Conservation (phyloP, 2,113 vertebrate species). For the Colossoma macropomum region DNA sequence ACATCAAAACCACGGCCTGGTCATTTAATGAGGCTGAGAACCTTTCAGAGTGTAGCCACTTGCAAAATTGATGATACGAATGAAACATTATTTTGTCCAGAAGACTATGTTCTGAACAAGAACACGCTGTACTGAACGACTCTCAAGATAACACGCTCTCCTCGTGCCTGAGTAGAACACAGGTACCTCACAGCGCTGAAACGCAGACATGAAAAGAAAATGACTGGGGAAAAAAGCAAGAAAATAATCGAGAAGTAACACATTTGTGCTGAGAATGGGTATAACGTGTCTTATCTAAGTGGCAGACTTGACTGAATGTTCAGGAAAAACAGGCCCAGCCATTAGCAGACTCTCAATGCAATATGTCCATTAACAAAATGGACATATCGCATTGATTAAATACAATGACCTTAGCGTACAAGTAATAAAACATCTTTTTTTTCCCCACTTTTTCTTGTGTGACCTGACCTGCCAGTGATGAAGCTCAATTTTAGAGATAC, state of each 20-base stretch:
- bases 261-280: neutral
- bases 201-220: constrained; percentile 1
- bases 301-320: no score
- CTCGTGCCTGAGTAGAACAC: neutral
- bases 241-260: neutral
- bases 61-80: neutral
- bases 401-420: neutral
- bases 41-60: neutral
- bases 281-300: neutral
- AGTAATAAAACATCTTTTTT: neutral
- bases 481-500: neutral
- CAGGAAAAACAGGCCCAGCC: neutral
- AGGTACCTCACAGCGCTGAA: neutral
- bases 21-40: neutral
- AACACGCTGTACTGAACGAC: constrained; percentile 13
- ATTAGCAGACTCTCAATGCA: neutral
- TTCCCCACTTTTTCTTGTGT: neutral
- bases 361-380: neutral
- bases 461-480: neutral
- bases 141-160: neutral
- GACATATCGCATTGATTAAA: neutral
- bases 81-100: constrained; percentile 1
- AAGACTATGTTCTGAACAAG: constrained; percentile 11
- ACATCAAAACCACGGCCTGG: neutral
- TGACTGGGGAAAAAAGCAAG: neutral